Evolutionary conservation across 2,888 invertebrate genomes (phyloP).

Genomic region (Vanessa cardui): DNA sequence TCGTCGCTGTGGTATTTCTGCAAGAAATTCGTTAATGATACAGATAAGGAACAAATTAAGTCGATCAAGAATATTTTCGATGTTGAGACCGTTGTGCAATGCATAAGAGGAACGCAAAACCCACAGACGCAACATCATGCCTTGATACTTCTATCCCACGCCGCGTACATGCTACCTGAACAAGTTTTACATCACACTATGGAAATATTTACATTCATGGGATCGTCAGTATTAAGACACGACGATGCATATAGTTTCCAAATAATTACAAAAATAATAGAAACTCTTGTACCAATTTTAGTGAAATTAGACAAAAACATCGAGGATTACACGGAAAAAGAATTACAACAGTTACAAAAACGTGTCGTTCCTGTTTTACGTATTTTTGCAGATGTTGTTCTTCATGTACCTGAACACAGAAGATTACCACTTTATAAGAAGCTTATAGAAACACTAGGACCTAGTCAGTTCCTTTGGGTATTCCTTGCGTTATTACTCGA

Average conservation of each 20-base stretch:
- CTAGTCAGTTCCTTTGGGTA: conserved; percentile 86
- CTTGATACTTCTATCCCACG: conserved; percentile 90
- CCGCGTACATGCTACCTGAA: conserved; percentile 90
- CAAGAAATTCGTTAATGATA: conserved; percentile 78
- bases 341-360: conserved; percentile 67
- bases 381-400: conserved; percentile 94
- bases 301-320: conserved; percentile 77
- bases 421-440: conserved; percentile 90
- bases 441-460: conserved; percentile 88
- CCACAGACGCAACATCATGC: conserved; percentile 98
- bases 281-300: conserved; percentile 94
- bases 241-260: conserved; percentile 98
- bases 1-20: conserved; percentile 89
- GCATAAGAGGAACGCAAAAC: conserved; percentile 94
- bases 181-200: conserved; percentile 96
- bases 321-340: conserved; percentile 62
- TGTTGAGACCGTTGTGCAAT: conserved; percentile 92
- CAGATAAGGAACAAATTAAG: conserved; percentile 68
- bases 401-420: conserved; percentile 97
- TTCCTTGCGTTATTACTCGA: conserved; percentile 89
- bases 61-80: conserved; percentile 81
- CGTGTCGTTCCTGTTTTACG: conserved; percentile 87
- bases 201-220: conserved; percentile 99
- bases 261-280: conserved; percentile 94
- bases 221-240: conserved; percentile 94